Evolutionary conservation across 2,888 invertebrate genomes (phyloP).

Genomic region (Scrobipalpa atriplicella): DNA sequence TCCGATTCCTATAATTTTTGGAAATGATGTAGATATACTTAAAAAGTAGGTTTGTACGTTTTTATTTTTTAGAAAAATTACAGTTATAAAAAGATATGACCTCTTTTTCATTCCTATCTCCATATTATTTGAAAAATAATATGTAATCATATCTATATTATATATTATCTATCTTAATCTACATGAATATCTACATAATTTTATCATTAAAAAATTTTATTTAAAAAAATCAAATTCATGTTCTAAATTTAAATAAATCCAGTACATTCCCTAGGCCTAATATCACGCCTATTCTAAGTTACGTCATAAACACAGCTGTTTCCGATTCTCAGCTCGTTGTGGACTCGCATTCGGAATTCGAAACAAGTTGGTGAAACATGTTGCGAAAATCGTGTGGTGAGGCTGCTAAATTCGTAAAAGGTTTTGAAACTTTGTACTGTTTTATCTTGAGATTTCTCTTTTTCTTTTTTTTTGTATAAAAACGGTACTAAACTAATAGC

Average conservation of each 20-base stretch:
- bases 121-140: too few relatives aligned
- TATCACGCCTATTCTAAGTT: neutral
- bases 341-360: neutral
- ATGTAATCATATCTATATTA: too few relatives aligned
- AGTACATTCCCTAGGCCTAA: neutral
- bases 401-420: neutral
- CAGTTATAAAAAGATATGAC: too few relatives aligned
- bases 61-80: too few relatives aligned
- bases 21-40: too few relatives aligned
- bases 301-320: neutral
- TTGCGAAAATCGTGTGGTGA: neutral
- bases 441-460: neutral
- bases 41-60: too few relatives aligned
- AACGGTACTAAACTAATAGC: neutral
- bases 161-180: too few relatives aligned
- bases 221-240: neutral
- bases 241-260: neutral
- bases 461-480: neutral
- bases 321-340: conserved; percentile 1
- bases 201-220: too few relatives aligned
- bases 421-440: neutral
- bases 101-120: too few relatives aligned
- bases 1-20: too few relatives aligned
- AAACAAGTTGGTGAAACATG: neutral
- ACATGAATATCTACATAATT: too few relatives aligned